Evolutionary conservation across 2,888 invertebrate species (phyloP).

Genomic region (Noctua pronuba): DNA sequence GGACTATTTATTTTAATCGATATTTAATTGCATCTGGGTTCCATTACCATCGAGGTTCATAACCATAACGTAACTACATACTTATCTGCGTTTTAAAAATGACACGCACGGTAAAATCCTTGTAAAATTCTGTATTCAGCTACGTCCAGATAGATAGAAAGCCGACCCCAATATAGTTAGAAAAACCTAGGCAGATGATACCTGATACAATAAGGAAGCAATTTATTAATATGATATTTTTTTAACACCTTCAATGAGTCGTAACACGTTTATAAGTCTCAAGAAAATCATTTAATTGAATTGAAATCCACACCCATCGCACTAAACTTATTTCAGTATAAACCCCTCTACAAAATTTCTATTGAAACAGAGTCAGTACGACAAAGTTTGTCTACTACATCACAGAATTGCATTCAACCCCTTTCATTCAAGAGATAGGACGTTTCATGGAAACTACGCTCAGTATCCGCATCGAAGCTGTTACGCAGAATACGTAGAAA

Average conservation of each 20-base stretch:
- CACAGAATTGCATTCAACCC: neutral
- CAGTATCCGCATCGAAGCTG: neutral
- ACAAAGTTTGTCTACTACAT: neutral
- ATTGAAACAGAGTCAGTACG: neutral
- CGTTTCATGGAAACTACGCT: conserved; percentile 6
- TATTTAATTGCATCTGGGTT: neutral
- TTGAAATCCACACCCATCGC: neutral
- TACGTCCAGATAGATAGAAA: neutral
- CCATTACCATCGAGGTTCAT: neutral
- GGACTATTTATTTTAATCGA: neutral
- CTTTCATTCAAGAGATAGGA: neutral
- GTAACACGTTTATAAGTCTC: neutral
- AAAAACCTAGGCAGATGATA: neutral
- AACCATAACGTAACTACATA: neutral
- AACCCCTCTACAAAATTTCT: neutral
- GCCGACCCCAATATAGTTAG: neutral
- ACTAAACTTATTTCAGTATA: neutral
- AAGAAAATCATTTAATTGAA: neutral
- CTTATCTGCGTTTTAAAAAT: neutral
- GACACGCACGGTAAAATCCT: neutral
- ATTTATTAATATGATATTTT: neutral
- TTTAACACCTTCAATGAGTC: neutral
- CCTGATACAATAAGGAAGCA: neutral
- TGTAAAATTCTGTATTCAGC: neutral
- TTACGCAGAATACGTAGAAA: neutral